Percentiles rank a stretch among this genome's conserved stretches.
These are phyloP conservation scores for Mycalesis mineus DNA, from an alignment of 2,888 invertebrate genomes.

Conservation along the genomic window DNA sequence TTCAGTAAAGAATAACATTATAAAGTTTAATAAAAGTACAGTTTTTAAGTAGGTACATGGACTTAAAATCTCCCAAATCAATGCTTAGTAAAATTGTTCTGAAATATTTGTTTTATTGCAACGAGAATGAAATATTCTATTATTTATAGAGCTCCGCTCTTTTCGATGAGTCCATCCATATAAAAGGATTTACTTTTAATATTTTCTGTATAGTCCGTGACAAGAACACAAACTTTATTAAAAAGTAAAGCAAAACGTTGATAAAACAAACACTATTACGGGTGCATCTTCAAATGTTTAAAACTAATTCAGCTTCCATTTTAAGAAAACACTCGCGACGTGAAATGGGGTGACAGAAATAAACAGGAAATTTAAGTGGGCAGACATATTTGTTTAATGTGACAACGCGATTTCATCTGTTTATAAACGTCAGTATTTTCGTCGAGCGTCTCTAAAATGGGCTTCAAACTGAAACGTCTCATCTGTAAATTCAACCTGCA, in stretches of 20 bases:
- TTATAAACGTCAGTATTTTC: conserved; percentile 52
- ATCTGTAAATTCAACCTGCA: too few relatives aligned
- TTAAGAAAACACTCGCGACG: conserved; percentile 46
- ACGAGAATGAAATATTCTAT: too few relatives aligned
- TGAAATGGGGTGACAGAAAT: conserved; percentile 58
- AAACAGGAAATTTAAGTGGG: conserved; percentile 66
- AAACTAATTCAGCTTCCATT: conserved; percentile 42
- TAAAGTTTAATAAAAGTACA: too few relatives aligned
- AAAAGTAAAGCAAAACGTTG: conserved; percentile 14
- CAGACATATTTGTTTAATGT: conserved; percentile 64
- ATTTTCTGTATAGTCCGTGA: not conserved
- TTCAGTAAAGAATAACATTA: too few relatives aligned
- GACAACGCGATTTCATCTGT: conserved; percentile 61
- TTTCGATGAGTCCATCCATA: too few relatives aligned
- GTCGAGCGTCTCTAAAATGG: conserved; percentile 15
- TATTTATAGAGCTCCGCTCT: too few relatives aligned
- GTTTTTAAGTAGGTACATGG: too few relatives aligned
- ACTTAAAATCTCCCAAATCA: too few relatives aligned
- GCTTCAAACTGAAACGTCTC: too few relatives aligned
- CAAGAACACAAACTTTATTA: not conserved
- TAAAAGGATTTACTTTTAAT: too few relatives aligned
- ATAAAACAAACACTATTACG: conserved; percentile 18
- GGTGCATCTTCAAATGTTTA: conserved; percentile 38
- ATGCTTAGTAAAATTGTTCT: too few relatives aligned
- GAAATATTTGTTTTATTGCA: too few relatives aligned